Conservation (phyloP, 2,888 invertebrate genomes). For the Ditula angustiorana region DNA sequence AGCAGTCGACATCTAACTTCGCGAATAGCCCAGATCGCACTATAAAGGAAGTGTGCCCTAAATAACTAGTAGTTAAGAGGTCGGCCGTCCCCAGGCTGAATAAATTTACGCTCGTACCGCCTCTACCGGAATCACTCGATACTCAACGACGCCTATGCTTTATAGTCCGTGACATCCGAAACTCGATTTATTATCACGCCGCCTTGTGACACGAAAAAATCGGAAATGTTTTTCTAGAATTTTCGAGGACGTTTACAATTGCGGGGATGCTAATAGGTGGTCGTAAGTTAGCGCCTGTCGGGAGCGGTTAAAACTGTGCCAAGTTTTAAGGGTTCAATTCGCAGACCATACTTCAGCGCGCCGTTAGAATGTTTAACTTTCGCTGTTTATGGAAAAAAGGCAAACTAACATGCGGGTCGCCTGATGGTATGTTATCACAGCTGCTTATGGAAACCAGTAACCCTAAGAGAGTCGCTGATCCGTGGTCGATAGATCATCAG, state of each 20-base stretch:
- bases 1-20: slow-evolving; percentile 19
- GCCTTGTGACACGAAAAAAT: slow-evolving; percentile 62
- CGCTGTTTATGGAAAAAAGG: too few species aligned
- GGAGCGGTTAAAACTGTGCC: slow-evolving; percentile 32
- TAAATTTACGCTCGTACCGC: slow-evolving; percentile 73
- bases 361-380: too few species aligned
- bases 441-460: too few species aligned
- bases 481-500: too few species aligned
- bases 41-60: slow-evolving; percentile 79
- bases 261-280: slow-evolving; percentile 36
- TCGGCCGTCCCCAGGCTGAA: slow-evolving; percentile 74
- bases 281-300: slow-evolving; percentile 37
- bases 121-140: slow-evolving; percentile 80
- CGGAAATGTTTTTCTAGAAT: slow-evolving; percentile 52
- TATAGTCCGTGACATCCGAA: slow-evolving; percentile 84
- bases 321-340: slow-evolving; percentile 22
- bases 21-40: slow-evolving; percentile 54
- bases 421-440: too few species aligned
- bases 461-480: too few species aligned
- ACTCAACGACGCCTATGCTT: slow-evolving; percentile 82
- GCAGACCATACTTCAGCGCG: slow-evolving; percentile 25
- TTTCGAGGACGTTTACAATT: slow-evolving; percentile 44
- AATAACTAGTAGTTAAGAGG: slow-evolving; percentile 79
- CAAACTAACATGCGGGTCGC: too few species aligned
- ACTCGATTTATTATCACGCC: slow-evolving; percentile 80